These are phyloP conservation scores for Corvus hawaiiensis DNA, from an alignment of 2,113 vertebrate genomes.

Conservation along the genomic window DNA sequence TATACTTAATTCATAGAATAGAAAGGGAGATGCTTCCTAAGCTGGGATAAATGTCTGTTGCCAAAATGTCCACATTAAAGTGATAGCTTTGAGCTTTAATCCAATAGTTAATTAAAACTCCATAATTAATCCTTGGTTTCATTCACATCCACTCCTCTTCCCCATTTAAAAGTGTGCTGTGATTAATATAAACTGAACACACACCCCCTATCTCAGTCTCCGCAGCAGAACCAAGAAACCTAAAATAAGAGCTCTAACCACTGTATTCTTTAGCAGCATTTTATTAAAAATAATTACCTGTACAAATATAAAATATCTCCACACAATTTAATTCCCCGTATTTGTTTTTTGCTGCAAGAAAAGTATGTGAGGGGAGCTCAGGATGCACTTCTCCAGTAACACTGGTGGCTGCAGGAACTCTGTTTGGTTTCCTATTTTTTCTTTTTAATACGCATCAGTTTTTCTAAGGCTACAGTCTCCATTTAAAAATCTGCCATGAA, in stretches of 20 bases:
- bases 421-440: neutral
- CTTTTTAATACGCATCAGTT: neutral
- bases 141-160: neutral
- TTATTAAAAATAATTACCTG: neutral
- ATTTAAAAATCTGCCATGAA: neutral
- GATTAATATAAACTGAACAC: neutral
- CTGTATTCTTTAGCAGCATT: neutral
- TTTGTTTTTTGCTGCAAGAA: neutral
- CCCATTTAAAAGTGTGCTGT: neutral
- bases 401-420: neutral
- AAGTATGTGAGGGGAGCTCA: rapidly evolving
- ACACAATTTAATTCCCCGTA: neutral
- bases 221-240: neutral
- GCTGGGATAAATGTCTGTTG: neutral
- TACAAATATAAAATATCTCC: neutral
- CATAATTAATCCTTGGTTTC: neutral
- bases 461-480: neutral
- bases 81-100: neutral
- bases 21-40: neutral
- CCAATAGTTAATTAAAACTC: neutral
- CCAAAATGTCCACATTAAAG: neutral
- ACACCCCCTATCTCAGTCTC: neutral
- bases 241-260: neutral
- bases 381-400: neutral
- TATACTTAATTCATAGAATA: neutral